Conservation (phyloP, 1,140 invertebrate species). For the Atta texana region DNA sequence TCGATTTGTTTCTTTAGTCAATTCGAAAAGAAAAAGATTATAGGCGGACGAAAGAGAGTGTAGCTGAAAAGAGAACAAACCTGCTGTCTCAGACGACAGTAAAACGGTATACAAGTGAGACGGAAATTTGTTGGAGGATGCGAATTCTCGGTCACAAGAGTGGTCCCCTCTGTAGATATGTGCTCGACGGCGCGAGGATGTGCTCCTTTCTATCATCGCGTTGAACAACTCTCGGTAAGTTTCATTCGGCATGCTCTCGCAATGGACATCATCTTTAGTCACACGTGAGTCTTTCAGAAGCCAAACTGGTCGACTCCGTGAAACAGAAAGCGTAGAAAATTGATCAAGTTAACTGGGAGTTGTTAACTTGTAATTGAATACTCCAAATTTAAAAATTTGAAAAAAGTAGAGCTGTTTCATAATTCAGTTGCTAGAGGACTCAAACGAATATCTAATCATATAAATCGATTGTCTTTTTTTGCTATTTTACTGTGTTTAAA, state of each 20-base stretch:
- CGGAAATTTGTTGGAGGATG: conserved; percentile 21
- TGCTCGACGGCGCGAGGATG: conserved; percentile 50
- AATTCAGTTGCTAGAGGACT: not conserved
- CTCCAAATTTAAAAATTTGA: not conserved
- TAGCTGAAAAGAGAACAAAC: not conserved
- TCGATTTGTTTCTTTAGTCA: not conserved
- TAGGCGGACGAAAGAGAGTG: not conserved
- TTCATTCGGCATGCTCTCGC: not conserved
- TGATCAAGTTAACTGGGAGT: not conserved
- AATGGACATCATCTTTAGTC: not conserved
- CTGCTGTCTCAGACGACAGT: not conserved
- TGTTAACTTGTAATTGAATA: not conserved
- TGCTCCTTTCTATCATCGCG: conserved; percentile 45
- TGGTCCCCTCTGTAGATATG: conserved; percentile 2
- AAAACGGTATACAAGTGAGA: conserved; percentile 16
- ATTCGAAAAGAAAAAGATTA: not conserved
- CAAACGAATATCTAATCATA: not conserved
- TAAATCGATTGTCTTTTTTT: not conserved
- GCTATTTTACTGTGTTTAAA: not conserved
- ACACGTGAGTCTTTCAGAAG: not conserved
- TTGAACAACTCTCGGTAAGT: conserved; percentile 64
- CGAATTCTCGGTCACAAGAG: conserved; percentile 34
- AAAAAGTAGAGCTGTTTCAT: not conserved
- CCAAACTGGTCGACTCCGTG: not conserved
- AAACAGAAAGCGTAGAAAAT: not conserved